Base-by-base conservation (phyloP, 2,797 vertebrate species). In the Cygnus olor region DNA sequence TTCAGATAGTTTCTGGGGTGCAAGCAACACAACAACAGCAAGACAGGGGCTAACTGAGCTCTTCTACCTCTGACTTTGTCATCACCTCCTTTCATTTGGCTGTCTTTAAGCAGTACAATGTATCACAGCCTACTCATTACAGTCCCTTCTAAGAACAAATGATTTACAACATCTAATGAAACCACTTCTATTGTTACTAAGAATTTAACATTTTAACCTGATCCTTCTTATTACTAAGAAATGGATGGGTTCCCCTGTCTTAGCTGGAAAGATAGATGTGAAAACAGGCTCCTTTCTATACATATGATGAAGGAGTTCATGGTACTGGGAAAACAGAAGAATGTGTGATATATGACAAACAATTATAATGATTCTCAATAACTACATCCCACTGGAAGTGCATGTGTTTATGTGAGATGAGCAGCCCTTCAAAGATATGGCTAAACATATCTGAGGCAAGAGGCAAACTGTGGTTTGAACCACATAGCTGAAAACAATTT, bases 21-120 rank as follows among this genome's bases (percentile, higher is more conserved):
- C 0, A 3, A 63, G 36, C n/a, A 81, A 2, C 14, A n/a, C 38
- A 2, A 0, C 27, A 1, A 4, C 7, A 6, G 18, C 58, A 80
- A 49, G 16, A 15, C 34, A n/a, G 27, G 32, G 66, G 28, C 58
- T 22, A 66, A 34, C 15, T 2, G 30, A 73, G n/a, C 25, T 56
- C 34, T 44, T 60, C 34, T 21, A 30, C 22, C 30, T 45, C 73
- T 65, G 61, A 10, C 51, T 54, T 11, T 25, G 21, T 32, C 36
- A 38, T 45, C 72, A 21, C 47, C 24, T 63, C 70, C 74, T 47
- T 30, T 38, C 21, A 18, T 45, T 47, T 36, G 63, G 44, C 34
- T 65, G 0, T 22, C 5, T 6, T 58, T 36, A 42, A 83, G 45
- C n/a, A 44, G 49, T 30, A 17, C 6, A 21, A 8, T 6, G 6